These are phyloP conservation scores for Drosophila macrospina DNA, from an alignment of 2,888 invertebrate species.

Conservation along the genomic window DNA sequence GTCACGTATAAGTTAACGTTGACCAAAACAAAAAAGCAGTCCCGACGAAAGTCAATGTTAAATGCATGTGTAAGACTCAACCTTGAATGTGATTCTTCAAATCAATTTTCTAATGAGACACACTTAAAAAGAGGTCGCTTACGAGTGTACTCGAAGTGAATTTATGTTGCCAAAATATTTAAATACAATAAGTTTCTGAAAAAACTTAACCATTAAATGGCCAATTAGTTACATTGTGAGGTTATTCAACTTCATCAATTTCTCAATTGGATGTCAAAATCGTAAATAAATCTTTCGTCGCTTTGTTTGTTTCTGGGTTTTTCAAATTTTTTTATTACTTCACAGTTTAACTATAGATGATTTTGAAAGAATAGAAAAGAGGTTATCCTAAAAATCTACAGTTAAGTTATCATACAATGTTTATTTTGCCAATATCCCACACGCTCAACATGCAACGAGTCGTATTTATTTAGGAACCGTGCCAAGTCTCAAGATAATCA, in stretches of 20 bases:
- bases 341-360: slow-evolving; percentile 14
- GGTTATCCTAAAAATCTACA: slow-evolving; percentile 10
- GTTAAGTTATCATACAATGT: slow-evolving; percentile 31
- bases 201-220: neutral
- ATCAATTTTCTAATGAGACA: neutral
- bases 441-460: neutral
- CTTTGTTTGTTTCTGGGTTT: slow-evolving; percentile 18
- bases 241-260: slow-evolving; percentile 31
- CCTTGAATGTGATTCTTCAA: slow-evolving; percentile 48
- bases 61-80: no score
- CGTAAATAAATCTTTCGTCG: neutral
- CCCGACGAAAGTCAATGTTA: slow-evolving; percentile 35
- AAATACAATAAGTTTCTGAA: no score
- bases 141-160: neutral
- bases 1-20: slow-evolving; percentile 65
- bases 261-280: slow-evolving; percentile 1
- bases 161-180: neutral
- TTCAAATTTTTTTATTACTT: slow-evolving; percentile 21
- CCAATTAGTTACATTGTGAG: slow-evolving; percentile 4
- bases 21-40: slow-evolving; percentile 6
- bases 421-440: slow-evolving; percentile 46
- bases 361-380: neutral
- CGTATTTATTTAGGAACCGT: slow-evolving; percentile 24
- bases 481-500: slow-evolving; percentile 17
- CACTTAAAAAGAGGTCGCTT: neutral